These are phyloP conservation scores for Columba janthina DNA, from an alignment of 2,113 vertebrate species.

Conservation along the genomic window DNA sequence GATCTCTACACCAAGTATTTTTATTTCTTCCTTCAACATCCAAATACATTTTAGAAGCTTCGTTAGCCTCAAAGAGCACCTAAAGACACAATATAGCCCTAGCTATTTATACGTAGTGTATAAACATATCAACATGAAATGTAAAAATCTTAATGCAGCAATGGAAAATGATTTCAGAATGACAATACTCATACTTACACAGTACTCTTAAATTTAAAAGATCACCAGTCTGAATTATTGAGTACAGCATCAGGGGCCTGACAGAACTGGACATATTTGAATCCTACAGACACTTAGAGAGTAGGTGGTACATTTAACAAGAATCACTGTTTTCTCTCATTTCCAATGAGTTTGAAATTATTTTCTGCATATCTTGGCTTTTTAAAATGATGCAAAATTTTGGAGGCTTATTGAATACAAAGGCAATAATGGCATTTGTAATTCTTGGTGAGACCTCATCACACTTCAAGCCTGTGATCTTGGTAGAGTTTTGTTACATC, in stretches of 20 bases:
- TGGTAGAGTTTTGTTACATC: not conserved
- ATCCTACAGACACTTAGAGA: not conserved
- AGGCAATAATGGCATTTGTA: not conserved
- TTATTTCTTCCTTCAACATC: not conserved
- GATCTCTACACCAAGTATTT: not conserved
- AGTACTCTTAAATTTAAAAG: not conserved
- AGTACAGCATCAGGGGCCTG: not conserved
- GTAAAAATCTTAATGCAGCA: not conserved
- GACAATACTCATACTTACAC: not conserved
- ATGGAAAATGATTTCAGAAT: not conserved
- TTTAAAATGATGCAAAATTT: not conserved
- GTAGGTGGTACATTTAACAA: not conserved
- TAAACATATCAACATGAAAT: not conserved
- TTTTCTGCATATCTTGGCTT: not conserved
- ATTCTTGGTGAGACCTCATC: not conserved
- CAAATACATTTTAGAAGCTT: not conserved
- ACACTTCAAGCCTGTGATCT: not conserved
- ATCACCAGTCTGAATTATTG: not conserved
- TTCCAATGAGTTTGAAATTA: not conserved
- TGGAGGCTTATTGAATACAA: not conserved
- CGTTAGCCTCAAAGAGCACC: not conserved
- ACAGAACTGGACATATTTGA: not conserved
- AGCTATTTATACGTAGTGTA: not conserved
- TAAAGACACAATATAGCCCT: not conserved
- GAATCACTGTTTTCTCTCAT: not conserved